phyloP scores from a whole-genome alignment of 1,140 invertebrate species.

The Magallana angulata region DNA sequence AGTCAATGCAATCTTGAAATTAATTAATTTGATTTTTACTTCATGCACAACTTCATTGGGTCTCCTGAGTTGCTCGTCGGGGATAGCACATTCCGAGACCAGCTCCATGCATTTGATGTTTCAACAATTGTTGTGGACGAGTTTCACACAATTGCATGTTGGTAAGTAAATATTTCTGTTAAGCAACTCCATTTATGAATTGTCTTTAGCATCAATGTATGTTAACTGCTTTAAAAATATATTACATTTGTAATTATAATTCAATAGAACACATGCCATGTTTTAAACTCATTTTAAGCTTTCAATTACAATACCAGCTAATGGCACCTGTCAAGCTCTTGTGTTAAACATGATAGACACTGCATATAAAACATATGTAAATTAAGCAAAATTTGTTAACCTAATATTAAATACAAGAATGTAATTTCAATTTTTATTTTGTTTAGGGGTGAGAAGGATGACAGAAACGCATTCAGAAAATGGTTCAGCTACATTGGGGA shows the following conservation, averaged over 20 bases:
- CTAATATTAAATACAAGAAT: neutral
- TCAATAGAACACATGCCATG: neutral
- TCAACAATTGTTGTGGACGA: constrained; percentile 36
- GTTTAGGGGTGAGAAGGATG: neutral
- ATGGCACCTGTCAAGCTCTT: too few species aligned
- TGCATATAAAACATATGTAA: neutral
- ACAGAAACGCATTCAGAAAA: constrained; percentile 1
- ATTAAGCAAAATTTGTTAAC: neutral
- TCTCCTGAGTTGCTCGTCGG: constrained; percentile 35
- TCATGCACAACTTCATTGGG: too few species aligned
- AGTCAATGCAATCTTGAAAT: too few species aligned
- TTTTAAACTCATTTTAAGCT: too few species aligned
- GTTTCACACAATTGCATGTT: too few species aligned
- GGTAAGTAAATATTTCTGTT: too few species aligned
- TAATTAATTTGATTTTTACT: too few species aligned
- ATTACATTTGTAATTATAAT: too few species aligned
- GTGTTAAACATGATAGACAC: too few species aligned
- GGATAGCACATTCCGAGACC: neutral
- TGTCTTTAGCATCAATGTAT: neutral
- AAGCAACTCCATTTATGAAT: neutral
- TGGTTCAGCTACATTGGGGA: constrained; percentile 36
- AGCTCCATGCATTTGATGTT: neutral
- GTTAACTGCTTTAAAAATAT: neutral
- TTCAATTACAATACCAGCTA: too few species aligned
- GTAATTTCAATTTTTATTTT: neutral